These are phyloP conservation scores for Noturus placidus DNA, from an alignment of 2,113 vertebrate genomes.

Conservation along the genomic window DNA sequence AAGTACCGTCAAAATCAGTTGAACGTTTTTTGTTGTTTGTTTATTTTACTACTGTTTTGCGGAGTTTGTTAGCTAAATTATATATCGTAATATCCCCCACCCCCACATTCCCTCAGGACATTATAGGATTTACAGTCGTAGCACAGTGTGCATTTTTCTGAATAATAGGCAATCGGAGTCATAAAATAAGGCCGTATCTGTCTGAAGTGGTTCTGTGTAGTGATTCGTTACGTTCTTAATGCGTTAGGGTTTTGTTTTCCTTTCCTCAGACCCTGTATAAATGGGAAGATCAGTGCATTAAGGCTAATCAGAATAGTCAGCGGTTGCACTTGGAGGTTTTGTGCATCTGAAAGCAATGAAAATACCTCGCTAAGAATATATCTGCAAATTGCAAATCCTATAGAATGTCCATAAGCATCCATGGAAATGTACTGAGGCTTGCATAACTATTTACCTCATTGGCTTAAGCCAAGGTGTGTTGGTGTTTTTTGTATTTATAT, in stretches of 20 bases:
- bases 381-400: background rate
- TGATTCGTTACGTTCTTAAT: background rate
- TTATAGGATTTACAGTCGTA: constrained; percentile 1
- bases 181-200: constrained; percentile 13
- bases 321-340: background rate
- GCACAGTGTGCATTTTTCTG: constrained; percentile 3
- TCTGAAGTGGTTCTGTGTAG: background rate
- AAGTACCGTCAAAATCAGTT: no score
- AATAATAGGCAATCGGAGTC: constrained; percentile 16
- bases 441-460: background rate
- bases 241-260: background rate
- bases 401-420: background rate
- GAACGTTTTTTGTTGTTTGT: no score
- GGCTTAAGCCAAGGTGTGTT: background rate
- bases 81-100: background rate
- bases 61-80: no score
- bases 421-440: background rate
- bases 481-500: no score
- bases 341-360: background rate
- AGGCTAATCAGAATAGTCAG: background rate
- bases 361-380: background rate
- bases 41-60: no score
- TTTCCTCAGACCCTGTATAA: background rate
- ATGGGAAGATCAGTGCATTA: background rate
- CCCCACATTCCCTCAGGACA: background rate